A percentile compares a stretch with the other conserved stretches of the same genome.
Evolutionary conservation across 1,140 invertebrate species (phyloP).

Genomic region (Calliopsis andreniformis): DNA sequence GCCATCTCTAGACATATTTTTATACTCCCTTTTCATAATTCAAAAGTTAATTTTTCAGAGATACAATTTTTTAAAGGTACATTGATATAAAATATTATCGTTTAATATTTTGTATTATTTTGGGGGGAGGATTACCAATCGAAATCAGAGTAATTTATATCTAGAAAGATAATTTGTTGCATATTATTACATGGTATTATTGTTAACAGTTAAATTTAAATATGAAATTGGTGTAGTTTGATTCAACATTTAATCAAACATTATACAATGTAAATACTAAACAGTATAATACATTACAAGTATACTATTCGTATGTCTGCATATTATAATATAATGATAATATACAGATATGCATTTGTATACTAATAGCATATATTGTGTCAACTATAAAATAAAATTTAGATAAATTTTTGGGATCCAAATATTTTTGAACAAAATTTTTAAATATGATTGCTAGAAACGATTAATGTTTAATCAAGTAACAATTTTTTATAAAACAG

Average conservation of each 20-base stretch:
- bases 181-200: constrained; percentile 6
- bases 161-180: not conserved
- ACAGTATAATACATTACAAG: constrained; percentile 34
- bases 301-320: constrained; percentile 41
- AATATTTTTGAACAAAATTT: constrained; percentile 27
- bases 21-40: too few relatives aligned
- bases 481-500: constrained; percentile 4
- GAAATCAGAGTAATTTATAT: not conserved
- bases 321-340: constrained; percentile 36
- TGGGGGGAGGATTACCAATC: not conserved
- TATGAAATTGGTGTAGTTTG: constrained; percentile 28
- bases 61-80: not conserved
- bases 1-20: too few relatives aligned
- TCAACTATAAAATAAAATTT: constrained; percentile 43
- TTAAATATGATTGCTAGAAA: constrained; percentile 5
- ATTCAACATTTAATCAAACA: constrained; percentile 44
- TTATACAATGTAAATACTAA: constrained; percentile 44
- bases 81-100: constrained; percentile 15
- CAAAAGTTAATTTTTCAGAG: not conserved
- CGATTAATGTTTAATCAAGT: constrained; percentile 13
- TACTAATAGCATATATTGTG: constrained; percentile 19
- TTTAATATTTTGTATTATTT: not conserved
- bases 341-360: constrained; percentile 39
- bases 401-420: constrained; percentile 34
- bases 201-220: constrained; percentile 29